Conservation (phyloP, 2,888 invertebrate species). For the Agriotes lineatus region DNA sequence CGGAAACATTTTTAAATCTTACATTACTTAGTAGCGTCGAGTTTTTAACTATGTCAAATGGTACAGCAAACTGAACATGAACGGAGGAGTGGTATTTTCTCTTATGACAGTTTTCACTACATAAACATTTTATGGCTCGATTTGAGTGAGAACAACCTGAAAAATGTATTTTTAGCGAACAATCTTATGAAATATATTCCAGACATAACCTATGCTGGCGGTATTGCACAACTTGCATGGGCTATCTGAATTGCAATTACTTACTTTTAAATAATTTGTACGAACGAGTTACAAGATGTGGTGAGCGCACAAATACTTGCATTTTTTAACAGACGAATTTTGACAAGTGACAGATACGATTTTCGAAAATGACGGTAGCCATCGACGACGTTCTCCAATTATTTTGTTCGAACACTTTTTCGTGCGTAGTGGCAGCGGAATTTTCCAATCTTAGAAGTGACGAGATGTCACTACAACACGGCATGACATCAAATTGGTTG, state of each 20-base stretch:
- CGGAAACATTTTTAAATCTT: conserved; percentile 8
- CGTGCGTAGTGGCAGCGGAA: conserved; percentile 6
- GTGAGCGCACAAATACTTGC: conserved; percentile 58
- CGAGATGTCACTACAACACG: conserved; percentile 14
- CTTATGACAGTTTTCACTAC: conserved; percentile 38
- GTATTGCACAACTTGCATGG: background rate
- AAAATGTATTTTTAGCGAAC: conserved; percentile 31
- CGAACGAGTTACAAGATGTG: conserved; percentile 54
- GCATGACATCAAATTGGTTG: background rate
- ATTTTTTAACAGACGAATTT: conserved; percentile 51
- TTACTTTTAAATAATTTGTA: conserved; percentile 55
- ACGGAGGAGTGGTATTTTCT: conserved; percentile 47
- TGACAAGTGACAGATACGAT: conserved; percentile 32
- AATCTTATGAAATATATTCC: background rate
- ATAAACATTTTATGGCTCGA: conserved; percentile 48
- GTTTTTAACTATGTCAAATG: background rate
- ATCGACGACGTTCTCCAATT: conserved; percentile 7
- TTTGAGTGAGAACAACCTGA: conserved; percentile 53
- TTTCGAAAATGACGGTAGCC: conserved; percentile 26
- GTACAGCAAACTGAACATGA: conserved; percentile 20
- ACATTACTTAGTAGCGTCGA: background rate
- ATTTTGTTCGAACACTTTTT: too few relatives aligned
- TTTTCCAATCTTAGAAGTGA: conserved; percentile 33
- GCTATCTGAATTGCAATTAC: conserved; percentile 36
- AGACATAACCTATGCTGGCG: background rate